Conservation (phyloP, 2,113 vertebrate species). For the Scomber colias region DNA sequence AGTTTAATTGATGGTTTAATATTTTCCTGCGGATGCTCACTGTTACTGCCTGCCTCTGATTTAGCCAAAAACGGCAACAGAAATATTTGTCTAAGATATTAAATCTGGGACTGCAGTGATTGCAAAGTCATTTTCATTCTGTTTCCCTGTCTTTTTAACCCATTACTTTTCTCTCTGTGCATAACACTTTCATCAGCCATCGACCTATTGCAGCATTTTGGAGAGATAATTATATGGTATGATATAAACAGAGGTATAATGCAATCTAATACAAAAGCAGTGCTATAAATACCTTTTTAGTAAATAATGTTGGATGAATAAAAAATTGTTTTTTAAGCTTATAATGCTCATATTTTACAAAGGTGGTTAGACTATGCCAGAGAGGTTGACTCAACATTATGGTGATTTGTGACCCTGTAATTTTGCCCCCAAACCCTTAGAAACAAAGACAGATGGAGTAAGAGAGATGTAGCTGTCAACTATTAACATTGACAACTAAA, state of each 20-base stretch:
- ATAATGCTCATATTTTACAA: background rate
- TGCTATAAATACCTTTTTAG: background rate
- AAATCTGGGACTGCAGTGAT: constrained; percentile 34
- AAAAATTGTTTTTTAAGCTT: background rate
- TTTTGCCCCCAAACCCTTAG: background rate
- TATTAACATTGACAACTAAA: constrained; percentile 23
- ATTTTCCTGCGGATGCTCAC: constrained; percentile 47
- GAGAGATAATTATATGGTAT: background rate
- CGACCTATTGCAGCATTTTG: constrained; percentile 4
- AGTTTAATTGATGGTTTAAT: constrained; percentile 58
- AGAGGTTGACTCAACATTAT: background rate
- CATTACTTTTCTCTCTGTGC: background rate
- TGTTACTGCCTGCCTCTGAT: constrained; percentile 18
- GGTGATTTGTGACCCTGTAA: background rate
- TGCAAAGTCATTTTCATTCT: constrained; percentile 25
- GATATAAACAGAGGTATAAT: background rate
- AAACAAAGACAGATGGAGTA: background rate
- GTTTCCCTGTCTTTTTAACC: constrained; percentile 19
- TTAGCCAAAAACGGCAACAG: constrained; percentile 46
- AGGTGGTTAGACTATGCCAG: background rate
- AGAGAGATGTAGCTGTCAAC: background rate
- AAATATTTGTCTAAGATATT: constrained; percentile 62
- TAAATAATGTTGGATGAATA: background rate
- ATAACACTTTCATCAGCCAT: constrained; percentile 1
- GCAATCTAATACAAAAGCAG: background rate